A percentile compares a stretch with the other conserved stretches of the same genome.
Evolutionary conservation across 2,797 vertebrate species (phyloP).

Genomic region (Halcyon badia): DNA sequence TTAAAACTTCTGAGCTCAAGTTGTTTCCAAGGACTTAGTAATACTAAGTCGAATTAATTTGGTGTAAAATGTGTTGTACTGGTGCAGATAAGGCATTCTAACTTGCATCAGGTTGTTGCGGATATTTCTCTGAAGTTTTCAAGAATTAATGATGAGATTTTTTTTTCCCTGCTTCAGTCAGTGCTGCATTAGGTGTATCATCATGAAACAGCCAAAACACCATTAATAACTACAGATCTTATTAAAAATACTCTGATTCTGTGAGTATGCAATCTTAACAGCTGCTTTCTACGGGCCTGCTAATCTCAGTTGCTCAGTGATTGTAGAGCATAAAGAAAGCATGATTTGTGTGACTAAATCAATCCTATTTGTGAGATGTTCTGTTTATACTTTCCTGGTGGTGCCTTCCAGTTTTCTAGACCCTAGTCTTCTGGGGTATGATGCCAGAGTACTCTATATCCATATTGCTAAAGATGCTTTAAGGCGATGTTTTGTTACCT

Average conservation of each 20-base stretch:
- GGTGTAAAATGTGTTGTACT: not conserved
- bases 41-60: not conserved
- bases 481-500: not conserved
- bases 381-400: not conserved
- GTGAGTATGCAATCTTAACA: not conserved
- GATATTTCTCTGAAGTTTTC: not conserved
- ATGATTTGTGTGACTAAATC: not conserved
- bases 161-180: not conserved
- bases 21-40: not conserved
- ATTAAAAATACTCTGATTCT: not conserved
- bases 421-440: not conserved
- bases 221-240: not conserved
- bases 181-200: not conserved
- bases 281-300: not conserved
- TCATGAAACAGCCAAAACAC: not conserved
- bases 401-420: not conserved
- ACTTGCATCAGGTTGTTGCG: not conserved
- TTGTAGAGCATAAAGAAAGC: not conserved
- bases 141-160: not conserved
- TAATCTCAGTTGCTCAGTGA: not conserved
- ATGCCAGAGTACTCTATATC: not conserved
- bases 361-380: not conserved
- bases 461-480: not conserved
- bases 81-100: not conserved
- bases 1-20: not conserved